Evolutionary conservation across 2,797 vertebrate genomes (phyloP).

Genomic region (Mionectes olivaceus): DNA sequence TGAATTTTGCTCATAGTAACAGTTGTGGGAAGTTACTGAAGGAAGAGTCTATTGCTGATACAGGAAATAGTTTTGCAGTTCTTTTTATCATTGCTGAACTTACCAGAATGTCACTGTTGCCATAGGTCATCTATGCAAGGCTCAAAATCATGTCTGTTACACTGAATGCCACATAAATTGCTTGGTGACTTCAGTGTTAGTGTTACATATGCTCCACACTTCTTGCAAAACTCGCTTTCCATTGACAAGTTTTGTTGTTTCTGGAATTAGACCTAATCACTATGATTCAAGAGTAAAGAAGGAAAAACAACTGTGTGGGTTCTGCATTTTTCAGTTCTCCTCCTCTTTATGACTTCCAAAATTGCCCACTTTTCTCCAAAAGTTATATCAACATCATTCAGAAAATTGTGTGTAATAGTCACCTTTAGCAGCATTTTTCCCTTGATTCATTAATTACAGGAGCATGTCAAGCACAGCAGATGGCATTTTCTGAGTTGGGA

Average conservation of each 20-base stretch:
- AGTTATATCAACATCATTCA: background rate
- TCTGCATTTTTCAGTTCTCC: background rate
- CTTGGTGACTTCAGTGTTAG: background rate
- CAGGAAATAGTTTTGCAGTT: slow-evolving; percentile 27
- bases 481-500: background rate
- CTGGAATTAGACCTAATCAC: background rate
- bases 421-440: background rate
- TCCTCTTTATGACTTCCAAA: background rate
- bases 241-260: background rate
- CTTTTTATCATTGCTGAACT: background rate
- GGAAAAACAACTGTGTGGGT: background rate
- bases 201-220: background rate
- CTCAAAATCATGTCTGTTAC: background rate
- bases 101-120: background rate
- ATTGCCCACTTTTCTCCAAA: background rate
- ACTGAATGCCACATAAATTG: background rate
- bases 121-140: background rate
- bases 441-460: slow-evolving; percentile 20
- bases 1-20: background rate
- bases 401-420: background rate
- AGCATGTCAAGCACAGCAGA: background rate
- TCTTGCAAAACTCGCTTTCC: background rate
- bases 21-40: slow-evolving; percentile 7
- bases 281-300: background rate
- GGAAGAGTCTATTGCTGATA: slow-evolving; percentile 10